Conservation (phyloP, 2,888 invertebrate species). For the Brachypalpus laphriformis region DNA sequence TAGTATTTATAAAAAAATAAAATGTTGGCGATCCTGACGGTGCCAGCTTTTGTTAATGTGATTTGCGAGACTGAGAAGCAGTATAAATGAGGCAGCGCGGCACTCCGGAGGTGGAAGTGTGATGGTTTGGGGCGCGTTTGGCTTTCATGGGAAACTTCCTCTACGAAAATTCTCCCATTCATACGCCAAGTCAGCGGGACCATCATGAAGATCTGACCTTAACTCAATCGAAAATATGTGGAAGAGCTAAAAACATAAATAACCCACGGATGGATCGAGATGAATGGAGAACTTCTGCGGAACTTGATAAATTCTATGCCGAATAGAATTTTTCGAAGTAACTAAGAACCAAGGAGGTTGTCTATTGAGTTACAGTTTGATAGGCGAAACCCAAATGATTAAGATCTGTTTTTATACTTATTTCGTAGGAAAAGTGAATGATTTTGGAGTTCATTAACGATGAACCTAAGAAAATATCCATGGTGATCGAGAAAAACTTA, state of each 20-base stretch:
- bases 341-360: not conserved
- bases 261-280: not conserved
- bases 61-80: not conserved
- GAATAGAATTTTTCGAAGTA: not conserved
- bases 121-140: no score
- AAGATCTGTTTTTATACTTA: not conserved
- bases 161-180: not conserved
- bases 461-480: not conserved
- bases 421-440: not conserved
- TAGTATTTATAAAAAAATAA: not conserved
- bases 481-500: no score
- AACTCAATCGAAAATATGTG: not conserved
- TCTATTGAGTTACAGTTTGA: not conserved
- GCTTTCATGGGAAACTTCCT: not conserved
- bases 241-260: not conserved
- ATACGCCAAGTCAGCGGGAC: not conserved
- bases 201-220: not conserved
- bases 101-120: no score
- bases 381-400: not conserved
- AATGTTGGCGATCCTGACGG: not conserved
- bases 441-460: not conserved
- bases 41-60: not conserved
- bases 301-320: not conserved
- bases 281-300: not conserved
- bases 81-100: not conserved